A percentile compares a stretch with the other conserved stretches of the same genome.
phyloP scores from a whole-genome alignment of 2,797 vertebrate genomes.

The Paratrypauchen microcephalus region DNA sequence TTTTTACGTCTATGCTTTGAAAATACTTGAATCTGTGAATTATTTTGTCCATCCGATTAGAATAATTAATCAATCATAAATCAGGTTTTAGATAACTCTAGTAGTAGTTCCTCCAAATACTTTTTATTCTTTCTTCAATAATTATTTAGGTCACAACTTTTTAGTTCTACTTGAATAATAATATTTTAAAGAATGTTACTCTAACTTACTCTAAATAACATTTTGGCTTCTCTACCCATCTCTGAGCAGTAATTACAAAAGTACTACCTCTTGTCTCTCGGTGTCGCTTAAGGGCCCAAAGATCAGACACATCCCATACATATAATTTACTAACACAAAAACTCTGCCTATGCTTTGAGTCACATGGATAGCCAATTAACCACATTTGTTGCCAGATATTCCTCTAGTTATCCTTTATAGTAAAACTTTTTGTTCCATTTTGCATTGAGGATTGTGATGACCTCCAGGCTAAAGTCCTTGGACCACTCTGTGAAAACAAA shows the following conservation, averaged over 20 bases:
- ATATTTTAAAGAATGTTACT: too few relatives aligned
- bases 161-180: too few relatives aligned
- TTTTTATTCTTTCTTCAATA: too few relatives aligned
- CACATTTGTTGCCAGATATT: neutral
- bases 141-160: too few relatives aligned
- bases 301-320: slow-evolving; percentile 6
- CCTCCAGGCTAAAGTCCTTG: neutral
- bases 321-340: neutral
- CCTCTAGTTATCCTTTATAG: neutral
- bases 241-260: neutral
- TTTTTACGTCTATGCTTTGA: too few relatives aligned
- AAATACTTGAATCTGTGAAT: too few relatives aligned
- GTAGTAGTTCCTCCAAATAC: too few relatives aligned
- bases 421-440: neutral
- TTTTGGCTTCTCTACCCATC: too few relatives aligned
- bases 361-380: neutral
- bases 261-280: neutral
- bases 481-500: slow-evolving; percentile 2
- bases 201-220: too few relatives aligned
- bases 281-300: slow-evolving; percentile 4
- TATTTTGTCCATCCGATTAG: too few relatives aligned
- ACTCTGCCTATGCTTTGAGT: neutral
- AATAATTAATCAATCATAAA: too few relatives aligned
- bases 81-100: too few relatives aligned
- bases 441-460: neutral